These are phyloP conservation scores for Plutomurus gul DNA, from an alignment of 1,140 invertebrate species.

Conservation along the genomic window DNA sequence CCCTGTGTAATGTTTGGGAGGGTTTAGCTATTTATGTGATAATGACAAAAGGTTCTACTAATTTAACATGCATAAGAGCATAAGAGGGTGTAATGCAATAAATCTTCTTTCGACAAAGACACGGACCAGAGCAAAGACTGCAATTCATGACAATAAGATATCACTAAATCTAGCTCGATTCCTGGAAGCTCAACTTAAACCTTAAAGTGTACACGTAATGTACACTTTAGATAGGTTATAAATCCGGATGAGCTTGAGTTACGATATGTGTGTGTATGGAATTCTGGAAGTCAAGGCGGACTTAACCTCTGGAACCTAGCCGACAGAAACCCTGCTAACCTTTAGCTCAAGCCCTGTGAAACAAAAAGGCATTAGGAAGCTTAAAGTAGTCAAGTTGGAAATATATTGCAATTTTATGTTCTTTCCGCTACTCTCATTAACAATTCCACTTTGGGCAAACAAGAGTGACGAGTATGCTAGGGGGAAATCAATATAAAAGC, in stretches of 20 bases:
- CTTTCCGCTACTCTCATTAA: not conserved
- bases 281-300: not conserved
- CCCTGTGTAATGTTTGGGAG: too few species aligned
- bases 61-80: not conserved
- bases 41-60: not conserved
- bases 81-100: not conserved
- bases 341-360: not conserved
- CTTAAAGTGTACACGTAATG: slow-evolving; percentile 13
- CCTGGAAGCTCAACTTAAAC: not conserved
- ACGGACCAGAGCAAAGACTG: not conserved
- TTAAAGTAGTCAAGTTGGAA: slow-evolving; percentile 22
- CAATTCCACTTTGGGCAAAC: not conserved
- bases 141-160: slow-evolving; percentile 13
- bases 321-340: not conserved
- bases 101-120: not conserved
- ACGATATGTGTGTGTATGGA: not conserved
- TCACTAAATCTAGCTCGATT: slow-evolving; percentile 8
- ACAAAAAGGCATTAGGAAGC: not conserved
- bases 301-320: slow-evolving; percentile 17
- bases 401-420: slow-evolving; percentile 10
- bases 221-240: not conserved
- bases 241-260: slow-evolving; percentile 18
- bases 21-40: too few species aligned
- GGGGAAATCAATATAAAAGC: not conserved
- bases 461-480: not conserved